Evolutionary conservation across 1,140 invertebrate genomes (phyloP).

Genomic region (Drosophila albomicans): DNA sequence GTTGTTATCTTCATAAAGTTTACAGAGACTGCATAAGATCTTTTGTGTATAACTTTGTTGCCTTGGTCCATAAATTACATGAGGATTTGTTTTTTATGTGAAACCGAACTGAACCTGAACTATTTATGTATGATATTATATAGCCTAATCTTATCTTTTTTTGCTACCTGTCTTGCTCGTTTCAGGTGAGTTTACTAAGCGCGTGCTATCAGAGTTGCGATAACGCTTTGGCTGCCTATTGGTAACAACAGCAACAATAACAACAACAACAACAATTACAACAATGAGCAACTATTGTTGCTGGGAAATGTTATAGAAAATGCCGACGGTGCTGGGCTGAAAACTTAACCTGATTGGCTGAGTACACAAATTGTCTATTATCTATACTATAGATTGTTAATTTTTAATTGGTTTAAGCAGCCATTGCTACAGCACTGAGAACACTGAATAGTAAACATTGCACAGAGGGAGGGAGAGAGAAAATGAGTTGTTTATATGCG

Average conservation of each 20-base stretch:
- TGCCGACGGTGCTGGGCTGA: conserved; percentile 51
- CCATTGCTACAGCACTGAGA: conserved; percentile 52
- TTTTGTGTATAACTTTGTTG: neutral
- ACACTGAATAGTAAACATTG: conserved; percentile 21
- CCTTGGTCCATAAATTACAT: conserved; percentile 31
- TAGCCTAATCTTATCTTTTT: conserved; percentile 65
- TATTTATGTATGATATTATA: conserved; percentile 25
- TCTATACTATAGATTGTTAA: conserved; percentile 75
- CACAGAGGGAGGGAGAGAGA: conserved; percentile 11
- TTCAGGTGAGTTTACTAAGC: conserved; percentile 67
- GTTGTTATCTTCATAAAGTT: conserved; percentile 8
- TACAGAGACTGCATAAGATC: conserved; percentile 13
- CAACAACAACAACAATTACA: conserved; percentile 5
- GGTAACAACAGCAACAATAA: conserved; percentile 16
- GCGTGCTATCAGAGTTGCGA: conserved; percentile 51
- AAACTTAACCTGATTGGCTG: conserved; percentile 73
- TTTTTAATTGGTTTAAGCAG: conserved; percentile 79
- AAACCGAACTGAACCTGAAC: conserved; percentile 9
- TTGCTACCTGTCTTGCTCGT: conserved; percentile 49
- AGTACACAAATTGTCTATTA: conserved; percentile 77
- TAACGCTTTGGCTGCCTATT: conserved; percentile 40
- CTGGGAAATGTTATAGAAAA: conserved; percentile 44
- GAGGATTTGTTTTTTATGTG: conserved; percentile 8
- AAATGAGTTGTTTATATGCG: too few species aligned
- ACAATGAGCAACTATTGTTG: conserved; percentile 4